Percentiles rank a stretch among this genome's conserved stretches.
These are phyloP conservation scores for Trachymyrmex septentrionalis DNA, from an alignment of 1,140 invertebrate genomes.

Conservation along the genomic window DNA sequence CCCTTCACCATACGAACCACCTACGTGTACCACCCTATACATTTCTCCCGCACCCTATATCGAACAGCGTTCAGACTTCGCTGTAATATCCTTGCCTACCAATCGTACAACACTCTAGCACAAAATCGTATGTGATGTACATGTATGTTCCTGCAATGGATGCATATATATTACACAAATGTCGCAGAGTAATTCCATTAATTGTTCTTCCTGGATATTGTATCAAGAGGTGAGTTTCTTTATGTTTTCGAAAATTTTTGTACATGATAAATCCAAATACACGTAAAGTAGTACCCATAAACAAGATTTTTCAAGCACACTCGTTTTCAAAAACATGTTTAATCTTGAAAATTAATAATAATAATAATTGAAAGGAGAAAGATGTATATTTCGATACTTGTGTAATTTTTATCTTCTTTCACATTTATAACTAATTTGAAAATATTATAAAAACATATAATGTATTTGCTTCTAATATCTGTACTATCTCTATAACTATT, in stretches of 20 bases:
- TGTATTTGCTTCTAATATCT: not conserved
- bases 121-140: conserved; percentile 69
- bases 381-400: conserved; percentile 19
- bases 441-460: not conserved
- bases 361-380: not conserved
- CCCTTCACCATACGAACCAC: conserved; percentile 84
- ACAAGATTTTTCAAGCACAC: not conserved
- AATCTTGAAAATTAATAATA: conserved; percentile 8
- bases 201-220: conserved; percentile 82
- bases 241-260: conserved; percentile 63
- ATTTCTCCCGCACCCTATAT: conserved; percentile 81
- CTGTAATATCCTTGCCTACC: conserved; percentile 70
- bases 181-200: conserved; percentile 80
- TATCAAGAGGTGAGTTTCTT: conserved; percentile 81
- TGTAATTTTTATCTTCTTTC: not conserved
- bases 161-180: conserved; percentile 76
- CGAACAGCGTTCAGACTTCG: conserved; percentile 81
- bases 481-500: conserved; percentile 2
- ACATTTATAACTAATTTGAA: not conserved
- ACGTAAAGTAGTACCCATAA: conserved; percentile 1
- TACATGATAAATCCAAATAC: conserved; percentile 1
- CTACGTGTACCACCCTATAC: conserved; percentile 81
- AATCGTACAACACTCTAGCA: conserved; percentile 68
- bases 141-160: conserved; percentile 73
- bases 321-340: not conserved